A percentile compares a stretch with the other conserved stretches of the same genome.
Evolutionary conservation across 2,797 vertebrate genomes (phyloP).

Genomic region (Geotrypetes seraphini): DNA sequence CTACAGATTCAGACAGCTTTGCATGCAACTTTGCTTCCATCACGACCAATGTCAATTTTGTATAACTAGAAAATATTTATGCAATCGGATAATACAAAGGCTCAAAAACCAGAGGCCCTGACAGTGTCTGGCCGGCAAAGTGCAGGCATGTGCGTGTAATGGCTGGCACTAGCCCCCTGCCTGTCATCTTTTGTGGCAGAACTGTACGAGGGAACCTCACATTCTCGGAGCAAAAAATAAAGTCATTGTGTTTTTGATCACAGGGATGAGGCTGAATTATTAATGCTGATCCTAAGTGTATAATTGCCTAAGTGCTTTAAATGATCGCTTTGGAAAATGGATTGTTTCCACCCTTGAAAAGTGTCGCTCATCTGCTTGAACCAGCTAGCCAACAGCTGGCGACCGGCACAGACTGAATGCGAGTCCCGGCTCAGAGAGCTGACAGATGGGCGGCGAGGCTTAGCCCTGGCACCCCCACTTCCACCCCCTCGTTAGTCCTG

Average conservation of each 20-base stretch:
- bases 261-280: slow-evolving; percentile 56
- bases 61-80: background rate
- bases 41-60: no score
- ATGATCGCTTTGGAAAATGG: slow-evolving; percentile 78
- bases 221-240: background rate
- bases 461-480: slow-evolving; percentile 1
- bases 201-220: background rate
- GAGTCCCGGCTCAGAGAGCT: slow-evolving; percentile 46
- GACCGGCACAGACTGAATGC: slow-evolving; percentile 66
- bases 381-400: slow-evolving; percentile 80
- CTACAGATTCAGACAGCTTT: no score
- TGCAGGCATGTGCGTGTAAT: slow-evolving; percentile 11
- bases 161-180: background rate
- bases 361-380: slow-evolving; percentile 60
- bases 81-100: background rate
- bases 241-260: background rate
- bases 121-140: no score
- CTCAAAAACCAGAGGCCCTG: no score
- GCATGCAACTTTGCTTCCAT: no score
- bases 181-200: background rate
- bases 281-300: slow-evolving; percentile 57
- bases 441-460: slow-evolving; percentile 85
- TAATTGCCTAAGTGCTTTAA: slow-evolving; percentile 85
- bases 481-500: no score
- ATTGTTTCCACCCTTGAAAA: slow-evolving; percentile 64